Base-by-base conservation (phyloP, 2,113 vertebrate genomes). In the Xiphophorus maculatus region DNA sequence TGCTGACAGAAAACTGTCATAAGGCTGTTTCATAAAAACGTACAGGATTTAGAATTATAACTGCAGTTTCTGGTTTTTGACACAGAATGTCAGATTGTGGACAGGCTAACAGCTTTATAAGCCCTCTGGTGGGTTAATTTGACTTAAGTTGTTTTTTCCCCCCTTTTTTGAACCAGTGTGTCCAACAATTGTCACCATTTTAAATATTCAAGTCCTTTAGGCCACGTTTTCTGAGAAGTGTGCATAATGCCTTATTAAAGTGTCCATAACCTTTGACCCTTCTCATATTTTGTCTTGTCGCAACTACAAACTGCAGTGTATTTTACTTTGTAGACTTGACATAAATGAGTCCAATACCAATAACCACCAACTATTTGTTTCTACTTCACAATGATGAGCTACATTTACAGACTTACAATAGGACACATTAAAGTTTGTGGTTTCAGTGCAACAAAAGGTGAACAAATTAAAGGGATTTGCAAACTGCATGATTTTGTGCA, bases 81-180 rank as follows among this genome's bases (percentile, higher is more conserved):
- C 2, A 29, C 62, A 66, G 63, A 62, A 29, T 63, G 62, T 75
- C 61, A 67, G 54, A 67, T 13, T n/a, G 44, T n/a, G 13, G 63
- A 71, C 63, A 33, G 12, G n/a, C n/a, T 80, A 77, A 73, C 81
- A 84, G 76, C 67, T 88, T 90, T 77, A 85, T 81, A 73, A 72
- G 70, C 40, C 71, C 22, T 51, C 28, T 51, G 70, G 71, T 63
- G 12, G 63, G 72, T 78, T 61, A 74, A 64, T 30, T 64, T 29
- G 37, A 40, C 14, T 69, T 4, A 25, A 61, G 35, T 66, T 74
- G 69, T 15, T 35, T 75, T 84, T 71, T 67, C 66, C 44, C 40
- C 48, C 60, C 61, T 66, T 79, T 77, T 13, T 71, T 63, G 67
- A 76, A 61, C 42, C 37, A 63, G 44, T 67, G 70, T 77, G 35